A percentile compares a stretch with the other conserved stretches of the same genome.
Conservation (phyloP, 2,888 invertebrate species). For the Sphaeridia pumilis region DNA sequence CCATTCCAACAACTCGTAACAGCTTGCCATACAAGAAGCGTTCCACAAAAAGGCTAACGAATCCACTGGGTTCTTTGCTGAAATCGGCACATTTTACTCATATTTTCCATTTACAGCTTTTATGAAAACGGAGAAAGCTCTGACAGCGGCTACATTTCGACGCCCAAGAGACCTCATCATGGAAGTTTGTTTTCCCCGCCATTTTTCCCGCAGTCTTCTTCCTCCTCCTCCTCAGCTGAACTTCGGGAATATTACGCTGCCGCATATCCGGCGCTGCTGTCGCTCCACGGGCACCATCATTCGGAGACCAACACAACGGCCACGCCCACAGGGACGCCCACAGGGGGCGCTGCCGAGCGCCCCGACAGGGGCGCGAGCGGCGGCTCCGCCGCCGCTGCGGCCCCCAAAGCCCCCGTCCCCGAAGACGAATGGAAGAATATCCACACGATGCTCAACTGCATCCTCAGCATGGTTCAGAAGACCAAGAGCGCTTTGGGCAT, state of each 20-base stretch:
- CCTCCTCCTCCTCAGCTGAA: too few species aligned
- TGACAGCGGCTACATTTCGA: conserved; percentile 26
- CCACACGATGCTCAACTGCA: conserved; percentile 89
- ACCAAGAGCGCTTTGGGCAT: conserved; percentile 85
- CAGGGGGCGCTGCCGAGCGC: background rate
- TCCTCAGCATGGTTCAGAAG: conserved; percentile 90
- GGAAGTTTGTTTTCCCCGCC: conserved; percentile 25
- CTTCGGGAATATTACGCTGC: conserved; percentile 30
- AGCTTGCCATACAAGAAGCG: too few species aligned
- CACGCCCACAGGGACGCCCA: conserved; percentile 22
- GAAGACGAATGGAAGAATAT: conserved; percentile 91
- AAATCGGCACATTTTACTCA: too few species aligned
- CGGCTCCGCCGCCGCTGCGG: too few species aligned
- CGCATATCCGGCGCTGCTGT: conserved; percentile 23
- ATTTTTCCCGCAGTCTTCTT: conserved; percentile 25
- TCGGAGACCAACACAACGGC: conserved; percentile 36
- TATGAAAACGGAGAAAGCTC: conserved; percentile 32
- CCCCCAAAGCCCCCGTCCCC: too few species aligned
- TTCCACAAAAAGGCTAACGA: too few species aligned
- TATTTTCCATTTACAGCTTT: too few species aligned
- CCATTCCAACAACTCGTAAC: too few species aligned
- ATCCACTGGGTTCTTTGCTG: too few species aligned
- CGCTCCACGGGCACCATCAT: conserved; percentile 13
- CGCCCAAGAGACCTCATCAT: conserved; percentile 29
- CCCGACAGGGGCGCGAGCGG: too few species aligned